A percentile compares a stretch with the other conserved stretches of the same genome.
These are phyloP conservation scores for Scalopus aquaticus DNA, from an alignment of 2,113 vertebrate species.

Conservation along the genomic window DNA sequence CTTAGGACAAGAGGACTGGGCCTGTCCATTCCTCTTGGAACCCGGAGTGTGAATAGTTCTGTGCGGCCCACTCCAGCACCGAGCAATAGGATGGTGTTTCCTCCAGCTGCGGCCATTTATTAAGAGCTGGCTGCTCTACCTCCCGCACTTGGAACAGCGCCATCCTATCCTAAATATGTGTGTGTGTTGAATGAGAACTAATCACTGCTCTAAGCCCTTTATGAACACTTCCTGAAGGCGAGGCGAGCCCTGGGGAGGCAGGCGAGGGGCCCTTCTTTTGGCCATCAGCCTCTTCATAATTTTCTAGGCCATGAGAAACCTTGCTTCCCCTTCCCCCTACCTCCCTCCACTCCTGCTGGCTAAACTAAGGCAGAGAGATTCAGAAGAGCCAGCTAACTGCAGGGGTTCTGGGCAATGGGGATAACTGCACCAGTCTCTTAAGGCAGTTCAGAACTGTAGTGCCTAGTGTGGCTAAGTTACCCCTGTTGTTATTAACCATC, in stretches of 20 bases:
- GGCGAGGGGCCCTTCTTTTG: neutral
- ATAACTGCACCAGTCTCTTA: fast-evolving
- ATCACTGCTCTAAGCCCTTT: neutral
- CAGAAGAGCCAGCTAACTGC: neutral
- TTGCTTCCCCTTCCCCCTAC: neutral
- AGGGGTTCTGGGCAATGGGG: neutral
- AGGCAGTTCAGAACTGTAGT: neutral
- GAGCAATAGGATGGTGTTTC: neutral
- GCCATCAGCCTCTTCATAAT: neutral
- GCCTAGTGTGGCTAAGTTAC: neutral
- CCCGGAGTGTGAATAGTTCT: neutral
- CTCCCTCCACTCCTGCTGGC: neutral
- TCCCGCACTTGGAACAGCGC: neutral
- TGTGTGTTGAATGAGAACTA: neutral
- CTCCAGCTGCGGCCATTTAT: neutral
- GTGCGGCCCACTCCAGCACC: neutral
- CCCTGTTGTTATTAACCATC: neutral
- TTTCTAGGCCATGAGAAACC: neutral
- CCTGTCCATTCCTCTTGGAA: neutral
- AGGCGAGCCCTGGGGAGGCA: neutral
- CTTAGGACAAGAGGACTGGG: neutral
- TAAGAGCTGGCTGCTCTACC: neutral
- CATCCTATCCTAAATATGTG: too few species aligned
- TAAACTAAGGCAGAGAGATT: neutral
- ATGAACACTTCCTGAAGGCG: neutral